These are phyloP conservation scores for Mesitornis unicolor DNA, from an alignment of 2,113 vertebrate species.

Conservation along the genomic window DNA sequence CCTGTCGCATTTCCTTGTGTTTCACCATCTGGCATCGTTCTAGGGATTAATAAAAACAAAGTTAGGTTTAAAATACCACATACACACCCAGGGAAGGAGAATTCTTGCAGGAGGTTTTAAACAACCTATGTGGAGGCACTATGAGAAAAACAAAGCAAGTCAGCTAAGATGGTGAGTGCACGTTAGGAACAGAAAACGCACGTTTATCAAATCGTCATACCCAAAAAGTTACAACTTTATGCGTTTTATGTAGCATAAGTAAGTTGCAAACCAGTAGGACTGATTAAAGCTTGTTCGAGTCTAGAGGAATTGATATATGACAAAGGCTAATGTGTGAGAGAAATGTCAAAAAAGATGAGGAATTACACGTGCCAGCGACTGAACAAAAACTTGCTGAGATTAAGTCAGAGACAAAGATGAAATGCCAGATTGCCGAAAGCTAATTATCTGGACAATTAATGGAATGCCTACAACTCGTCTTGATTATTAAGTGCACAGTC, in stretches of 20 bases:
- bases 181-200: not conserved
- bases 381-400: slow-evolving; percentile 57
- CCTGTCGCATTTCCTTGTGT: fast-evolving
- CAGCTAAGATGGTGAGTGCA: fast-evolving
- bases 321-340: slow-evolving; percentile 26
- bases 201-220: fast-evolving
- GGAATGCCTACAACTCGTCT: slow-evolving; percentile 67
- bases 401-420: slow-evolving; percentile 70
- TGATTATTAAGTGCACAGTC: slow-evolving; percentile 67
- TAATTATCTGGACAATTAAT: slow-evolving; percentile 76
- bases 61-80: not conserved
- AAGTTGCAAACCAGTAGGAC: not conserved
- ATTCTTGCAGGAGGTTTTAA: not conserved
- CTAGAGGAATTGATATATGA: not conserved
- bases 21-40: not conserved
- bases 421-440: slow-evolving; percentile 68
- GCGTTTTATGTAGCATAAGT: not conserved
- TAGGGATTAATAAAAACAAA: slow-evolving; percentile 11
- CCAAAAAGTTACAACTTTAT: not conserved
- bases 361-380: not conserved
- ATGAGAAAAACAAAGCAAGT: not conserved
- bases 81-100: not conserved
- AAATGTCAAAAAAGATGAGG: slow-evolving; percentile 53
- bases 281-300: not conserved
- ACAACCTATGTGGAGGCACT: fast-evolving